Conservation (phyloP, 1,140 invertebrate genomes). For the Ceratitis capitata region DNA sequence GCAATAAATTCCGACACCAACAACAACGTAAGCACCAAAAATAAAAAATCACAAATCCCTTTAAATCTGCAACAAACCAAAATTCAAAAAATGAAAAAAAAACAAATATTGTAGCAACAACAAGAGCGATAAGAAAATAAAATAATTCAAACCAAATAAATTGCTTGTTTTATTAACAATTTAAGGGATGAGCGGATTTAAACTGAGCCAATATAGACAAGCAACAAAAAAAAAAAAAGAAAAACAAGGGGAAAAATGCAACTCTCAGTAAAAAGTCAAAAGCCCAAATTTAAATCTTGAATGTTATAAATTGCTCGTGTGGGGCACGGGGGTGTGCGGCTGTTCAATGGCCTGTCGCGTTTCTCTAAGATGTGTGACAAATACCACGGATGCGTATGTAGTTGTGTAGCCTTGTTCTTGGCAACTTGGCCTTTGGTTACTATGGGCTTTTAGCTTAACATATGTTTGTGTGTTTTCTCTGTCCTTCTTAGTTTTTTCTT, state of each 20-base stretch:
- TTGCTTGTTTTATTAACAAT: slow-evolving; percentile 12
- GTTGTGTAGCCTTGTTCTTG: neutral
- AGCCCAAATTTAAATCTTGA: neutral
- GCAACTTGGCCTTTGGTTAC: neutral
- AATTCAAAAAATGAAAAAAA: neutral
- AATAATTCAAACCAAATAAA: neutral
- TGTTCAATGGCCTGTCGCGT: neutral
- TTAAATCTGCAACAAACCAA: slow-evolving; percentile 16
- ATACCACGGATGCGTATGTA: neutral
- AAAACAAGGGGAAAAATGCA: neutral
- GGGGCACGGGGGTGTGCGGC: neutral
- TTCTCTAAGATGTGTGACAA: neutral
- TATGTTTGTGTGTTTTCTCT: neutral
- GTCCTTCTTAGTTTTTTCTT: neutral
- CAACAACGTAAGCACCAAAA: too few relatives aligned
- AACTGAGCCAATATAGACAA: slow-evolving; percentile 2
- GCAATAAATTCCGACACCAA: neutral
- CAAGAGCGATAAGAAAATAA: neutral
- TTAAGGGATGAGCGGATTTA: slow-evolving; percentile 17
- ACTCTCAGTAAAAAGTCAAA: neutral
- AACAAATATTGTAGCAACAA: too few relatives aligned
- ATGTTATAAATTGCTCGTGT: neutral
- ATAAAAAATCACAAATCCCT: slow-evolving; percentile 23
- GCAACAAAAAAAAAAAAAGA: neutral
- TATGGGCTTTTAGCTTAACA: neutral